Conservation (phyloP, 2,797 vertebrate genomes). For the Smutsia gigantea region DNA sequence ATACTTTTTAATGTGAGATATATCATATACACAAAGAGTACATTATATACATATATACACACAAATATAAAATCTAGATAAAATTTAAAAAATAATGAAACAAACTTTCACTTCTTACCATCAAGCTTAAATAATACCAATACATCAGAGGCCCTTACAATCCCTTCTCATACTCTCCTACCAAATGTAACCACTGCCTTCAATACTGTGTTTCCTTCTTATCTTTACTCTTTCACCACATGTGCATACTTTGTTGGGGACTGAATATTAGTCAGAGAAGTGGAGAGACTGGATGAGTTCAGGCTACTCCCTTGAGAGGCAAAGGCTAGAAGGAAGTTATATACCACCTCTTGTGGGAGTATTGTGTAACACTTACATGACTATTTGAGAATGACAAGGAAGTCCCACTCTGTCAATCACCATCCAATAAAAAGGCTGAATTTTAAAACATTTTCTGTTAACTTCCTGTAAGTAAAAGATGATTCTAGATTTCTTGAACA, state of each 20-base stretch:
- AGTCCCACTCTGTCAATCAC: not conserved
- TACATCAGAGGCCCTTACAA: not conserved
- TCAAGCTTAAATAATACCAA: not conserved
- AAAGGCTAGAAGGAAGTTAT: not conserved
- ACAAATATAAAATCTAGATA: not conserved
- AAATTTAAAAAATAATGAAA: not conserved
- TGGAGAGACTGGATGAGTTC: not conserved
- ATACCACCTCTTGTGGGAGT: not conserved
- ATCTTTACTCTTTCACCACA: not conserved
- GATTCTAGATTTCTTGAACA: constrained; percentile 13
- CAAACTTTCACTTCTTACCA: not conserved
- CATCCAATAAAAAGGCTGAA: not conserved
- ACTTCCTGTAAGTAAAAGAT: not conserved
- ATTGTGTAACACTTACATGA: not conserved
- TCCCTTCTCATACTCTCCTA: not conserved
- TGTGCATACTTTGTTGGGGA: not conserved
- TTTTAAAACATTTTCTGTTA: not conserved
- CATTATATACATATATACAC: not conserved
- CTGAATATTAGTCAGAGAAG: not conserved
- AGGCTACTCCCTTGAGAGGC: not conserved
- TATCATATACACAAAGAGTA: not conserved
- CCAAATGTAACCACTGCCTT: not conserved
- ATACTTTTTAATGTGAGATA: not conserved
- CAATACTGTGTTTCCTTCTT: not conserved
- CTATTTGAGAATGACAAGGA: not conserved